Conservation (phyloP, 2,888 invertebrate genomes). For the Geophilus truncorum region DNA sequence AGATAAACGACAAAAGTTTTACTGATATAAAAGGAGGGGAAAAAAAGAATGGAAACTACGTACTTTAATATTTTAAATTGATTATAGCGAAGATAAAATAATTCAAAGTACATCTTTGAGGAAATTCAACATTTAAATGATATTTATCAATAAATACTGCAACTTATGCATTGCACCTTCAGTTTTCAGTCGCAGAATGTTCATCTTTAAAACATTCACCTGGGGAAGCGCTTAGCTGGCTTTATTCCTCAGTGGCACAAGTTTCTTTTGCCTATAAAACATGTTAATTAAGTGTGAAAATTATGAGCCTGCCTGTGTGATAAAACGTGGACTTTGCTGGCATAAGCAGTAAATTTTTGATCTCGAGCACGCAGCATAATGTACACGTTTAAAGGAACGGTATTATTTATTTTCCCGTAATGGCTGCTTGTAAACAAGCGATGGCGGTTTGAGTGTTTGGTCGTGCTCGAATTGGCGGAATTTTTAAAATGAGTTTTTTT, state of each 20-base stretch:
- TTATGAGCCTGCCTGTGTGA: not conserved
- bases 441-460: too few species aligned
- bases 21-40: not conserved
- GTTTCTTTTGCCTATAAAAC: not conserved
- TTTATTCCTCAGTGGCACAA: not conserved
- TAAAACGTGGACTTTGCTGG: not conserved
- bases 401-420: not conserved
- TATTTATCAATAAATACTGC: too few species aligned
- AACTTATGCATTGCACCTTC: not conserved
- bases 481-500: too few species aligned
- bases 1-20: not conserved
- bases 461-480: too few species aligned
- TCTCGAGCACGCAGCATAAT: not conserved
- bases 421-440: too few species aligned
- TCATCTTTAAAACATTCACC: not conserved
- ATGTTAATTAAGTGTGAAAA: not conserved
- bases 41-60: not conserved
- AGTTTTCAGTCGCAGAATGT: not conserved
- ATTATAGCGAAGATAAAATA: too few species aligned
- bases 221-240: not conserved
- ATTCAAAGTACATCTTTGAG: too few species aligned
- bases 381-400: not conserved
- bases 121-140: too few species aligned
- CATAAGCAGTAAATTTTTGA: not conserved
- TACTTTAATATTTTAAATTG: too few species aligned